Conservation (phyloP, 2,888 invertebrate genomes). For the Drosophila tripunctata region DNA sequence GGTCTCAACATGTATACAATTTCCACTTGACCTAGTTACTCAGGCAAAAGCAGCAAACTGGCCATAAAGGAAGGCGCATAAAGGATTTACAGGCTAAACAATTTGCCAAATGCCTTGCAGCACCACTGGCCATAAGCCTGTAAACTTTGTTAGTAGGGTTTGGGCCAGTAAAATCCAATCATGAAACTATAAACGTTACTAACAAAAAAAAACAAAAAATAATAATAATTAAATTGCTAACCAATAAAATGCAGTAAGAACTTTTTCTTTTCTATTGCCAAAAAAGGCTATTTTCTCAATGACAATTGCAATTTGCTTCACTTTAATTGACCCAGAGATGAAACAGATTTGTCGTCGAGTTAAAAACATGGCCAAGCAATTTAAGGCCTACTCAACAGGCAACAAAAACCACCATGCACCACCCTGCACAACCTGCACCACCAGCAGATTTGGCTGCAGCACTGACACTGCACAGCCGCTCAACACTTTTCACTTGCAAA, state of each 20-base stretch:
- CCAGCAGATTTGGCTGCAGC: no score
- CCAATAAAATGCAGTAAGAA: conserved; percentile 24
- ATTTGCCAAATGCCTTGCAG: conserved; percentile 46
- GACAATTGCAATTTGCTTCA: conserved; percentile 7
- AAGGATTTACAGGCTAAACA: conserved; percentile 58
- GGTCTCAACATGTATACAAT: conserved; percentile 51
- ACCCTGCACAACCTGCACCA: neutral
- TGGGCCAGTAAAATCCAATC: conserved; percentile 38
- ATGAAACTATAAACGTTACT: conserved; percentile 20
- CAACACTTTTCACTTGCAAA: conserved; percentile 66
- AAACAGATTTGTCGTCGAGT: neutral
- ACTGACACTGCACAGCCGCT: conserved; percentile 57
- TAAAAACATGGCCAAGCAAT: no score
- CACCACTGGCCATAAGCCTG: conserved; percentile 12
- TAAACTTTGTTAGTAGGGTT: conserved; percentile 3
- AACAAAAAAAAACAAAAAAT: no score
- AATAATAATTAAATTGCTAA: conserved; percentile 36
- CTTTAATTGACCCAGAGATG: conserved; percentile 17
- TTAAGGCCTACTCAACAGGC: conserved; percentile 20
- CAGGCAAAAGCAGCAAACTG: conserved; percentile 1
- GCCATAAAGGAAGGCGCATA: conserved; percentile 9
- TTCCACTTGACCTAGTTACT: conserved; percentile 72
- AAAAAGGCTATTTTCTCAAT: neutral
- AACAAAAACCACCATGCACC: neutral
- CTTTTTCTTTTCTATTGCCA: neutral